Evolutionary conservation across 2,113 vertebrate genomes (phyloP), one percentile per base, ranked within the genome.

Genomic region (Opisthocomus hoazin): DNA sequence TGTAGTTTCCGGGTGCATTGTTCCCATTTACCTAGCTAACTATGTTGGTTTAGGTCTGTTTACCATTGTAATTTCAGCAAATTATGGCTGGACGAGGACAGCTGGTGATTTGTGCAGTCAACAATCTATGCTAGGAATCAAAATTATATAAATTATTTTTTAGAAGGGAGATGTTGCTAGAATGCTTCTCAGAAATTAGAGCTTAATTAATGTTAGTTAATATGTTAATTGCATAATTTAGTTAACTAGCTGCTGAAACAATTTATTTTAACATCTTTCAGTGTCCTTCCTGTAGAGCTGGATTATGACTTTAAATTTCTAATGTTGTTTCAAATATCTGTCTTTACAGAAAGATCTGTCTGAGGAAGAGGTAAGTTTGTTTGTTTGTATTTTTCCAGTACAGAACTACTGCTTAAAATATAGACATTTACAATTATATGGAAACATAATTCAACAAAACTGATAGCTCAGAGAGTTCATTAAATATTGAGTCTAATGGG

Each of bases 311-410:
- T 84, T 36, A 77, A 89, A 22, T 69, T 92, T 76, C 64, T 97
- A 93, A 93, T 74, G 43, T 78, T 91, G 18, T 94, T 89, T 95
- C 93, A 21, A 77, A 90, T 90, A 89, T 76, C 81, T 90, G 23
- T 87, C 90, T 97, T 97, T 90, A 77, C 98, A 99, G 99, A 98
- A 98, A 96, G 94, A 97, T 41, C 92, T 99, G 74, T 98, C 98
- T 89, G 97, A 99, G 74, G 98, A 99, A 97, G 98, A 97, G 94
- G 99, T 99, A 98, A 97, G 98, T 97, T 77, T 39, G 58, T 45
- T 5, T 1, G 2, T n/a, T 54, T 87, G n/a, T n/a, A n/a, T 84
- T 94, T 39, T 74, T 19, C 34, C 57, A 29, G 6, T 50, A 46
- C 21, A 77, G 36, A 83, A 30, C 46, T 87, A 73, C 37, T 94